Conservation (phyloP, 2,797 vertebrate species). For the Menidia menidia region DNA sequence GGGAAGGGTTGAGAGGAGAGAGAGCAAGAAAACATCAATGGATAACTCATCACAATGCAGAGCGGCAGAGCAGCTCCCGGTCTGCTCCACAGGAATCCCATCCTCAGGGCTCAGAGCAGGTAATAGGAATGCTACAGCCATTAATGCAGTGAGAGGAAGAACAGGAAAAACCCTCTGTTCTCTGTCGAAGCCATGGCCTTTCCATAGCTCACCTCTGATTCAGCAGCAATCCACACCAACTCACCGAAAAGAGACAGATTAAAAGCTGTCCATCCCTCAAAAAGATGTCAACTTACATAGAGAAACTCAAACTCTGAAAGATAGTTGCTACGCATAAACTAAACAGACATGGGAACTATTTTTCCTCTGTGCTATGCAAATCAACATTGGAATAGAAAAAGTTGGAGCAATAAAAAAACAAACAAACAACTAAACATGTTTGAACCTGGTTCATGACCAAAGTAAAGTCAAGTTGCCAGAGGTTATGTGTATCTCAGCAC, state of each 20-base stretch:
- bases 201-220: constrained; percentile 67
- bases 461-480: constrained; percentile 46
- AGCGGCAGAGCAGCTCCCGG: constrained; percentile 78
- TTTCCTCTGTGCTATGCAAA: constrained; percentile 20
- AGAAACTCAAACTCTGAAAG: constrained; percentile 26
- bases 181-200: constrained; percentile 63
- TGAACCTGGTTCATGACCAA: constrained; percentile 40
- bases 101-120: constrained; percentile 83
- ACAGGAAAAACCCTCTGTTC: constrained; percentile 76
- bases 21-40: constrained; percentile 82
- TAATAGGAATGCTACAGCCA: constrained; percentile 85
- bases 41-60: constrained; percentile 85
- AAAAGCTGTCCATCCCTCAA: constrained; percentile 36
- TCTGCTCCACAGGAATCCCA: constrained; percentile 82
- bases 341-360: constrained; percentile 7
- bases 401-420: constrained; percentile 7
- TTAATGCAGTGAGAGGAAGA: constrained; percentile 78
- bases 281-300: constrained; percentile 30
- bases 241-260: constrained; percentile 52
- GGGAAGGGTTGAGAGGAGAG: constrained; percentile 74
- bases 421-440: background rate
- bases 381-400: constrained; percentile 35
- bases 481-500: constrained; percentile 18
- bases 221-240: constrained; percentile 45
- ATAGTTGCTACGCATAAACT: constrained; percentile 1